These are phyloP conservation scores for Callyntrura guangdongensis DNA, from an alignment of 2,888 invertebrate genomes.

Conservation along the genomic window DNA sequence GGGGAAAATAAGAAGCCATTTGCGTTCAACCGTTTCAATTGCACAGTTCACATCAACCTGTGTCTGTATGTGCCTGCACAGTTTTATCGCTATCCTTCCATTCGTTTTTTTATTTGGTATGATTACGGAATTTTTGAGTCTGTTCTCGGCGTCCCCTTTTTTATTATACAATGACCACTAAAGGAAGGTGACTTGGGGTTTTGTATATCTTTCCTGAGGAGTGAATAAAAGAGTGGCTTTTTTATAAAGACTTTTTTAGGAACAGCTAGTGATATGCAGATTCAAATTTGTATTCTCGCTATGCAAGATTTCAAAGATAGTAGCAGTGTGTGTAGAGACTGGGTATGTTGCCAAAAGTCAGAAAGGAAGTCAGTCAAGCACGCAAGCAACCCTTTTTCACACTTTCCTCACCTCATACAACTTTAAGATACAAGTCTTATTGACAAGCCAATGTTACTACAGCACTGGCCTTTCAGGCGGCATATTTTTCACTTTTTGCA, in stretches of 20 bases:
- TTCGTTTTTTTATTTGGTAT: conserved; percentile 1
- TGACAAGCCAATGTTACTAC: conserved; percentile 2
- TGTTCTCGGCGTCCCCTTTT: neutral
- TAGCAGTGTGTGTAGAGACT: neutral
- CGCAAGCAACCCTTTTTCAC: conserved; percentile 65
- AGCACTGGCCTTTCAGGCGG: neutral
- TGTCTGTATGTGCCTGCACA: neutral
- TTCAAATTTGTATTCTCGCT: neutral
- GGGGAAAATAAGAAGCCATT: neutral
- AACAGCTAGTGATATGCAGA: neutral
- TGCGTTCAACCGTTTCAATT: conserved; percentile 26
- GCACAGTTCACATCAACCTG: conserved; percentile 17
- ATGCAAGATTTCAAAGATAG: neutral
- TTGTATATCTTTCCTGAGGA: neutral
- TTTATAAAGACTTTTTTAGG: neutral
- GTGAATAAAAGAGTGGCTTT: neutral
- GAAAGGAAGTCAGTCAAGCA: conserved; percentile 11
- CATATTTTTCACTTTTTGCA: conserved; percentile 24
- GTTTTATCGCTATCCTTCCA: neutral
- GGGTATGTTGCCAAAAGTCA: neutral
- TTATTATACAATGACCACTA: neutral
- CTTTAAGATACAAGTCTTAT: conserved; percentile 39
- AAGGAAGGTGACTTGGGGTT: neutral
- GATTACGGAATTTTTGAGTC: neutral
- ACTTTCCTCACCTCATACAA: conserved; percentile 56